Percentiles rank a stretch among this genome's conserved stretches.
These are phyloP conservation scores for Nomada goodeniana DNA, from an alignment of 2,888 invertebrate genomes.

Conservation along the genomic window DNA sequence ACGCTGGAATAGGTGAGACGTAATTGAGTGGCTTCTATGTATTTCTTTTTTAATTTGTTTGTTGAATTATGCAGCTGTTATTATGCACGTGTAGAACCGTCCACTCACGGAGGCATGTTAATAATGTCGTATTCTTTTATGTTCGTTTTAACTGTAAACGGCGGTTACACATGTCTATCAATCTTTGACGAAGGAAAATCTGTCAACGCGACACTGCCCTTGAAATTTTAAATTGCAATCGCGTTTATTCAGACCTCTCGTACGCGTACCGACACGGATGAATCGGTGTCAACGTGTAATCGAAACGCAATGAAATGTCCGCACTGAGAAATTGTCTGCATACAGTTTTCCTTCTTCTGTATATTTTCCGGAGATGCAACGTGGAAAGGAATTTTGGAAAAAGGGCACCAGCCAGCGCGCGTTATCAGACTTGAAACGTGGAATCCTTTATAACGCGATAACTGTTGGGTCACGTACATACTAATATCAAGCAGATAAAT, in stretches of 20 bases:
- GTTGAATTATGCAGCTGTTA: neutral
- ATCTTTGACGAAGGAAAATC: neutral
- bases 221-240: constrained; percentile 27
- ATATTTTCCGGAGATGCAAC: no score
- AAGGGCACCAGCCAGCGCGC: neutral
- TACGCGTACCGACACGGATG: neutral
- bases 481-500: no score
- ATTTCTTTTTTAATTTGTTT: neutral
- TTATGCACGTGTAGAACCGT: no score
- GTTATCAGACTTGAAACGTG: neutral
- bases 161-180: neutral
- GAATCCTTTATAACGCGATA: neutral
- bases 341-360: no score
- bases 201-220: neutral
- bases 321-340: neutral
- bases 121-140: no score
- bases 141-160: no score
- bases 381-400: neutral
- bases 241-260: neutral
- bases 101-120: no score
- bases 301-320: constrained; percentile 8
- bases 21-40: no score
- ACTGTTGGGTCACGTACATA: constrained; percentile 6
- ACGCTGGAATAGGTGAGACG: neutral
- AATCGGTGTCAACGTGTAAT: constrained; percentile 18